Conservation (phyloP, 64 coral and sea anemone genomes). For the Hydrozoanthus tunicans region DNA sequence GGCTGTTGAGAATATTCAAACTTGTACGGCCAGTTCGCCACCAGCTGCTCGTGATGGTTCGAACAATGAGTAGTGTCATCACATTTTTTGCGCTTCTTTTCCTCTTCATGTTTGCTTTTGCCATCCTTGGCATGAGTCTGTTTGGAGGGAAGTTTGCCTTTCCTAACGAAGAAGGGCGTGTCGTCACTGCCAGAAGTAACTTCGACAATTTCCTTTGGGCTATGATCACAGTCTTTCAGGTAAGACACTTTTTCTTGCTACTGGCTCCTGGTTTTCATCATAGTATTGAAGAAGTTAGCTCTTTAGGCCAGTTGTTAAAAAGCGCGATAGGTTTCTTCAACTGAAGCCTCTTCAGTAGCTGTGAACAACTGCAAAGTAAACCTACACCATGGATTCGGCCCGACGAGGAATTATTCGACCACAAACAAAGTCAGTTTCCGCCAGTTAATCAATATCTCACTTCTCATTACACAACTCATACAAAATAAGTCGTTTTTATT, state of each 20-base stretch:
- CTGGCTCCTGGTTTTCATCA: no score
- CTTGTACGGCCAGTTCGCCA: conserved; percentile 92
- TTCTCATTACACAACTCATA: no score
- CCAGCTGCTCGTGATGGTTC: conserved; percentile 88
- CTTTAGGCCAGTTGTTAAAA: no score
- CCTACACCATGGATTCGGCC: no score
- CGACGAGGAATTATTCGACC: no score
- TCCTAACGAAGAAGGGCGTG: conserved; percentile 44
- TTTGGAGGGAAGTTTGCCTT: conserved; percentile 93
- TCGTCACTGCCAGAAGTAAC: conserved; percentile 71
- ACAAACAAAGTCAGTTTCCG: no score
- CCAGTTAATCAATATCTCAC: no score
- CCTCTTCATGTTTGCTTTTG: conserved; percentile 97
- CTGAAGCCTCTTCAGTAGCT: no score
- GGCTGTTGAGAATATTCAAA: conserved; percentile 92
- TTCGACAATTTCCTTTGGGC: conserved; percentile 95
- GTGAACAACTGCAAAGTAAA: no score
- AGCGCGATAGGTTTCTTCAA: no score
- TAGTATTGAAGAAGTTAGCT: no score
- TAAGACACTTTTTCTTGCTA: conserved; percentile 7
- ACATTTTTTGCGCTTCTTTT: conserved; percentile 92
- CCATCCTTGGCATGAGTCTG: conserved; percentile 95
- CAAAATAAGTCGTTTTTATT: no score
- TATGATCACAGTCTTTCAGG: conserved; percentile 98
- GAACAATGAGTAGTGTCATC: conserved; percentile 91